These are phyloP conservation scores for Platycnemis pennipes DNA, from an alignment of 2,888 invertebrate genomes.

Conservation along the genomic window DNA sequence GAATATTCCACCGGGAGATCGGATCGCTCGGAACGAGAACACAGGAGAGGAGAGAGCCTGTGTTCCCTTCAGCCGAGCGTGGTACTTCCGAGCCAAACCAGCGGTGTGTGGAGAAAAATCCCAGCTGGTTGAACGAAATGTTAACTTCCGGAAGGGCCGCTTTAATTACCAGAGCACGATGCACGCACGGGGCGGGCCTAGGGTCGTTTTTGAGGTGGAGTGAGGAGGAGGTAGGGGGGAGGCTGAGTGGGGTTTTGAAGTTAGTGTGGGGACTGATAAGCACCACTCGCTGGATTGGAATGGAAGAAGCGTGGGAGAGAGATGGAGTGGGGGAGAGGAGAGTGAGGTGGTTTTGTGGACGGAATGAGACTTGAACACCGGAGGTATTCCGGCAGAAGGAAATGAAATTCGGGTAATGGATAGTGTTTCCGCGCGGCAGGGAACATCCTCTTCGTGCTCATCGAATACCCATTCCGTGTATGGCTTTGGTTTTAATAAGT, in stretches of 20 bases:
- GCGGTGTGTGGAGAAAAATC: too few relatives aligned
- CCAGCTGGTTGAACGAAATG: too few relatives aligned
- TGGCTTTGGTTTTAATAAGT: background rate
- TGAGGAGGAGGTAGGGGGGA: too few relatives aligned
- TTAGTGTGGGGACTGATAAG: background rate
- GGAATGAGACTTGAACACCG: background rate
- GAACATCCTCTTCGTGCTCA: background rate
- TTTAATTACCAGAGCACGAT: too few relatives aligned
- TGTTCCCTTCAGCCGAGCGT: background rate
- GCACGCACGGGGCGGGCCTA: too few relatives aligned
- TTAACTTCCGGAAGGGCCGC: too few relatives aligned
- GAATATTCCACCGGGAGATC: background rate
- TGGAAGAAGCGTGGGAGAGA: background rate
- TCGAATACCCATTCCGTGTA: background rate
- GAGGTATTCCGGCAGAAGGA: background rate
- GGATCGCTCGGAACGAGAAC: background rate
- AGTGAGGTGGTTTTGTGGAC: background rate
- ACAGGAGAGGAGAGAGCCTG: background rate
- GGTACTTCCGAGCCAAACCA: background rate
- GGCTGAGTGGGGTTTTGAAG: too few relatives aligned
- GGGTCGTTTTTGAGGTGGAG: too few relatives aligned
- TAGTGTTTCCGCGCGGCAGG: background rate
- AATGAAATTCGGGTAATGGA: constrained; percentile 14
- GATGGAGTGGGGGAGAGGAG: background rate
- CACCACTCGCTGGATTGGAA: background rate